Conservation (phyloP, 53 echinoderm and acorn worm species). For the Henricia sp. region DNA sequence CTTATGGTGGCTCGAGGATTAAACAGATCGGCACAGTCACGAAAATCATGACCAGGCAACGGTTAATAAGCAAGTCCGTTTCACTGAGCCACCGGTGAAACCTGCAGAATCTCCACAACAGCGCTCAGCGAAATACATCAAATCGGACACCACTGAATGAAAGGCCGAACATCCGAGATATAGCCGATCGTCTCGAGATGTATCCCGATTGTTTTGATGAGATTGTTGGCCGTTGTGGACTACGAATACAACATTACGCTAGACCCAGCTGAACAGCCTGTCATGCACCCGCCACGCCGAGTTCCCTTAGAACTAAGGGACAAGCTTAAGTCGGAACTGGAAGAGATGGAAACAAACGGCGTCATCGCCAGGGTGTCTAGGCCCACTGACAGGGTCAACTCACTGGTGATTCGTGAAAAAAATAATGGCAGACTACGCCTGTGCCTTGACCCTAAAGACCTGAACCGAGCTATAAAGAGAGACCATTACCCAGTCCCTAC, state of each 20-base stretch:
- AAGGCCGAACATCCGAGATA: constrained; percentile 19
- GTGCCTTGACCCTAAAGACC: constrained; percentile 45
- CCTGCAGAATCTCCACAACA: background rate
- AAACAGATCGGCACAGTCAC: background rate
- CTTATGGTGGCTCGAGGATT: constrained; percentile 1
- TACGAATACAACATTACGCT: constrained; percentile 59
- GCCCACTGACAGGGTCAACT: constrained; percentile 66
- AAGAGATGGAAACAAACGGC: constrained; percentile 10
- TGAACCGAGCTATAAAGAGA: constrained; percentile 60
- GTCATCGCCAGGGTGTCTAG: constrained; percentile 44
- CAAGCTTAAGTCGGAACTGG: constrained; percentile 43
- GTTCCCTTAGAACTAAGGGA: constrained; percentile 37
- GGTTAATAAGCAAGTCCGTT: background rate
- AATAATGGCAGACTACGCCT: constrained; percentile 29
- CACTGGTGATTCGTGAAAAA: constrained; percentile 30
- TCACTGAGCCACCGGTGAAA: background rate
- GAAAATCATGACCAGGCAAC: background rate
- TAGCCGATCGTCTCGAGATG: constrained; percentile 22
- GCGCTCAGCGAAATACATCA: constrained; percentile 12
- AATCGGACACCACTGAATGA: constrained; percentile 6
- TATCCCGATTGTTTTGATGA: constrained; percentile 48
- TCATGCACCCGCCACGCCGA: constrained; percentile 57
- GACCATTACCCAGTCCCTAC: constrained; percentile 62
- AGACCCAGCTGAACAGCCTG: constrained; percentile 47
- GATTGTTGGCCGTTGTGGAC: constrained; percentile 30